Percentiles rank a stretch among this genome's conserved stretches.
Evolutionary conservation across 1,140 invertebrate genomes (phyloP).

Genomic region (Hycleus cichorii): DNA sequence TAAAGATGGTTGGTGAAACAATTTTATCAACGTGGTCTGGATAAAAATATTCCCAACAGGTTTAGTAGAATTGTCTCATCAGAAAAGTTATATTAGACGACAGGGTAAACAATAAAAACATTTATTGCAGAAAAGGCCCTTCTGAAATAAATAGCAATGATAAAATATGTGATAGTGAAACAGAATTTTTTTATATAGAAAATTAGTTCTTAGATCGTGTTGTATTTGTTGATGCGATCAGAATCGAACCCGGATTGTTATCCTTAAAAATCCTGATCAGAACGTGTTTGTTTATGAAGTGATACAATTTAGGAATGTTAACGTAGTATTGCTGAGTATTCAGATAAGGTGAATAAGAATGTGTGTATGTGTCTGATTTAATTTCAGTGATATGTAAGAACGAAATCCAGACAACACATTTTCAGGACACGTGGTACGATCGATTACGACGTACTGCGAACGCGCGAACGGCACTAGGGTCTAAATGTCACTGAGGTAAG

Average conservation of each 20-base stretch:
- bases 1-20: background rate
- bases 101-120: conserved; percentile 3
- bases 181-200: conserved; percentile 4
- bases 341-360: too few species aligned
- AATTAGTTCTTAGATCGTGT: background rate
- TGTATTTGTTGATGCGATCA: too few species aligned
- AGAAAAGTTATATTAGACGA: background rate
- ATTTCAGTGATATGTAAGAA: conserved; percentile 24
- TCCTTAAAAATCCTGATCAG: too few species aligned
- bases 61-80: background rate
- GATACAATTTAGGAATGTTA: too few species aligned
- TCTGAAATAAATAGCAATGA: background rate
- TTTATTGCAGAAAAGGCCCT: conserved; percentile 10
- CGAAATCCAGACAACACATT: conserved; percentile 25
- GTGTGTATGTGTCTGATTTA: conserved; percentile 22
- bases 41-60: too few species aligned
- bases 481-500: conserved; percentile 34
- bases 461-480: conserved; percentile 31
- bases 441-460: conserved; percentile 29
- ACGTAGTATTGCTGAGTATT: too few species aligned
- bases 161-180: background rate
- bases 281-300: too few species aligned
- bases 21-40: too few species aligned
- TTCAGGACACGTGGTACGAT: conserved; percentile 27
- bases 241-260: too few species aligned